Evolutionary conservation across 2,888 invertebrate species (phyloP), one percentile per base, ranked within the genome.

Genomic region (Augochlorella aurata): DNA sequence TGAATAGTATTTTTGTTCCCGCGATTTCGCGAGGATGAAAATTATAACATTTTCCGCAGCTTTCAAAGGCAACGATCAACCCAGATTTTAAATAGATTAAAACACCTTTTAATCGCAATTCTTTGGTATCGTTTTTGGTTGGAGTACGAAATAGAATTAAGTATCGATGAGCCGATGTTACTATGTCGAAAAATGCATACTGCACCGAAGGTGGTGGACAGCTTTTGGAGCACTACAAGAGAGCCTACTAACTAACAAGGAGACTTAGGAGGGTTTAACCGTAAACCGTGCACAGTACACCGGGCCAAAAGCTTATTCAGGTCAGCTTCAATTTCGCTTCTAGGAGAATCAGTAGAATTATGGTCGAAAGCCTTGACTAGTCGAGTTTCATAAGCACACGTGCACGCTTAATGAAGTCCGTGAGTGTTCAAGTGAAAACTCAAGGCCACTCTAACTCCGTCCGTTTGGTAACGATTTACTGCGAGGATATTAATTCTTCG

Each of bases 251-350:
- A n/a, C 49, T 68, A 68, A 68, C 49, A 38, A 68, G 50, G 18
- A 50, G 68, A 63, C 61, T 63, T 29, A 63, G 18, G 29, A 38
- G 61, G 61, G 38, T 63, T 63, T 63, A 38, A 44, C 71, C 58
- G 54, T 52, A 54, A 54, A 71, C 67, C 45, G n/a, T 21, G 47
- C 44, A 21, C 73, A 12, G 73, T 49, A 63, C 50, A 65, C 18
- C 63, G 29, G 38, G 49, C n/a, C 47, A n/a, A 58, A 73, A 58
- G 47, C 63, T 50, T 66, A 44, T 44, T 50, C 21, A n/a, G 61
- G 49, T 52, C 52, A 67, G 52, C 58, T 71, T 14, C 67, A 67
- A 67, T 67, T 67, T 71, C 71, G 50, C 38, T 44, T 50, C 21
- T 21, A 52, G 61, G 45, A 18, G 61, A 73, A 47, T 73, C 63